Percentiles rank a stretch among this genome's conserved stretches.
Evolutionary conservation across 1,140 invertebrate species (phyloP).

Genomic region (Penaeus indicus): DNA sequence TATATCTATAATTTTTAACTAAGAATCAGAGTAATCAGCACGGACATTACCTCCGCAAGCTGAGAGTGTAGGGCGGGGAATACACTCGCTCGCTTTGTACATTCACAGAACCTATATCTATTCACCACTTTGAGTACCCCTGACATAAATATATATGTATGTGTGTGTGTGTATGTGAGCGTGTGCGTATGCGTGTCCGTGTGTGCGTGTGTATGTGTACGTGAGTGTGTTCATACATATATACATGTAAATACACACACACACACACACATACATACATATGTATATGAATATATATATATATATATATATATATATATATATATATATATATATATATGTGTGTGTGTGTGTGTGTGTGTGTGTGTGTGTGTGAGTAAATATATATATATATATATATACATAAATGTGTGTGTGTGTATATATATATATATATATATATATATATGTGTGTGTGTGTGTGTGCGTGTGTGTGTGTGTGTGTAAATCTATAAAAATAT

Average conservation of each 20-base stretch:
- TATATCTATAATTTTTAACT: background rate
- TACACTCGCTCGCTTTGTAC: background rate
- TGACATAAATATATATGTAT: background rate
- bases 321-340: slow-evolving; percentile 17
- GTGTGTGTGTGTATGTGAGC: background rate
- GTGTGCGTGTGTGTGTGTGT: too few species aligned
- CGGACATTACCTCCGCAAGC: background rate
- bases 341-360: background rate
- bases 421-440: too few species aligned
- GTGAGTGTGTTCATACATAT: too few species aligned
- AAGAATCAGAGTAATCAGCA: background rate
- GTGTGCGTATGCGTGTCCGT: background rate
- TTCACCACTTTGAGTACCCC: background rate
- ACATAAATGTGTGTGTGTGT: too few species aligned
- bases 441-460: too few species aligned
- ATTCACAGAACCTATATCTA: background rate
- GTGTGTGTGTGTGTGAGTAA: background rate
- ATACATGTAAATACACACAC: background rate
- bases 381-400: too few species aligned
- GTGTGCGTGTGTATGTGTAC: too few species aligned
- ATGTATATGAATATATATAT: slow-evolving; percentile 1
- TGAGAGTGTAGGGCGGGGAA: background rate
- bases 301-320: slow-evolving; percentile 15
- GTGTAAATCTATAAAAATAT: too few species aligned
- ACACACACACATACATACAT: slow-evolving; percentile 26